These are phyloP conservation scores for Leucophenga montana DNA, from an alignment of 2,888 invertebrate species.

Conservation along the genomic window DNA sequence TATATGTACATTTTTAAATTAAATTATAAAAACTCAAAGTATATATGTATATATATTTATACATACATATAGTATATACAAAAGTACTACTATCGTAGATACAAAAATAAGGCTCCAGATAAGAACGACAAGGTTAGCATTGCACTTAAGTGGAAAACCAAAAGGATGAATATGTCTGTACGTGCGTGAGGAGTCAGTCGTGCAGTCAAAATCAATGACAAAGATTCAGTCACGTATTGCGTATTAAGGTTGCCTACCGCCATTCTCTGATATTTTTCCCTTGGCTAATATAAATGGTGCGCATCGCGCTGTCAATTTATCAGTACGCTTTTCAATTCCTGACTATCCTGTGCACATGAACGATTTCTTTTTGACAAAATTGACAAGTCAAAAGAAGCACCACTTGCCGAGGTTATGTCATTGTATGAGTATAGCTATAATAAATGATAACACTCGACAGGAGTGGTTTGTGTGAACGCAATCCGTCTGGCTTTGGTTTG, in stretches of 20 bases:
- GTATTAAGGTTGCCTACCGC: conserved; percentile 8
- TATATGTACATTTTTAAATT: conserved; percentile 1
- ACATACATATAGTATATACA: too few species aligned
- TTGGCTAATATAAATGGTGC: conserved; percentile 17
- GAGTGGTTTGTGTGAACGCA: not conserved
- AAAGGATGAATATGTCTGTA: too few species aligned
- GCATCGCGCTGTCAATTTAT: conserved; percentile 10
- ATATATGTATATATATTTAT: too few species aligned
- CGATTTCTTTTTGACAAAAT: conserved; percentile 15
- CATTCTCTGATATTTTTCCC: not conserved
- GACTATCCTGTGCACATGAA: conserved; percentile 1
- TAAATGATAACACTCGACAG: conserved; percentile 11
- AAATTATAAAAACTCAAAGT: not conserved
- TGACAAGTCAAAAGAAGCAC: conserved; percentile 6
- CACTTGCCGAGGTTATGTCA: too few species aligned
- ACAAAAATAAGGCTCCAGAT: not conserved
- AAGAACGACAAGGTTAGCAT: not conserved
- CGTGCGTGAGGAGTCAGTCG: not conserved
- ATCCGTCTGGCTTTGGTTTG: not conserved
- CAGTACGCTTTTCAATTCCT: not conserved
- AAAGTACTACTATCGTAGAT: not conserved
- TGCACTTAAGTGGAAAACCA: not conserved
- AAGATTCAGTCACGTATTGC: conserved; percentile 10
- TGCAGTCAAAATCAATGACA: conserved; percentile 6
- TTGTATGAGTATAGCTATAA: conserved; percentile 1